Percentiles rank a stretch among this genome's conserved stretches.
phyloP scores from a whole-genome alignment of 2,888 invertebrate species.

The Onchidella celtica region DNA sequence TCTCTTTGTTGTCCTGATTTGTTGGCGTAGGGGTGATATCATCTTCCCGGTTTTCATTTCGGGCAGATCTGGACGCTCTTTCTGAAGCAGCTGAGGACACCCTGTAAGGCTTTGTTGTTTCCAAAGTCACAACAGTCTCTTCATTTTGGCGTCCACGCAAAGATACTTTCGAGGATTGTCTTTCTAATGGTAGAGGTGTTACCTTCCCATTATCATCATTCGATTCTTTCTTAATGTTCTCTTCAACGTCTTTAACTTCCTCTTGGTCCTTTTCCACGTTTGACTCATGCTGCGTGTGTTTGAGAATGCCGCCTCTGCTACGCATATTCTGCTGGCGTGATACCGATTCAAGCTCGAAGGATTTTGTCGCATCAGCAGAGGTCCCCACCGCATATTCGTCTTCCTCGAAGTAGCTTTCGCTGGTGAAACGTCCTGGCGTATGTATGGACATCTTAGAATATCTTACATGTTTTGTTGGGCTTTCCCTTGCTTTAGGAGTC shows the following conservation, averaged over 20 bases:
- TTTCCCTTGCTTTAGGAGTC: not conserved
- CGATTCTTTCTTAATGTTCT: not conserved
- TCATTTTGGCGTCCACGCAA: slow-evolving; percentile 7
- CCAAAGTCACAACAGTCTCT: slow-evolving; percentile 3
- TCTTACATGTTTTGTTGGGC: not conserved
- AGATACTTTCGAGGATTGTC: slow-evolving; percentile 16
- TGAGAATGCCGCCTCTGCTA: not conserved
- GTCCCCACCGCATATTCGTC: not conserved
- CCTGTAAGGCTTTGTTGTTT: slow-evolving; percentile 28
- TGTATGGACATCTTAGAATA: not conserved
- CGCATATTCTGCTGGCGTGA: slow-evolving; percentile 4
- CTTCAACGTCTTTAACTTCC: not conserved
- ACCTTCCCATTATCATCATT: not conserved
- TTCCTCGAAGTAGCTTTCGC: slow-evolving; percentile 21
- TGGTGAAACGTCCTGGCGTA: slow-evolving; percentile 25
- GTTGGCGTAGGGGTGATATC: not conserved
- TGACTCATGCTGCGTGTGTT: not conserved
- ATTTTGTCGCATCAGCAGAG: not conserved
- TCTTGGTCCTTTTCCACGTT: not conserved
- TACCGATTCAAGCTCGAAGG: slow-evolving; percentile 11
- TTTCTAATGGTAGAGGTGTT: not conserved
- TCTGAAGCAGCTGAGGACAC: slow-evolving; percentile 11
- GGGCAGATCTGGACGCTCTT: not conserved
- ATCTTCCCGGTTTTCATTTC: not conserved
- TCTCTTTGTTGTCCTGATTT: not conserved